Percentiles rank a stretch among this genome's conserved stretches.
phyloP scores from a whole-genome alignment of 1,140 invertebrate genomes.

The Bombus cullumanus region DNA sequence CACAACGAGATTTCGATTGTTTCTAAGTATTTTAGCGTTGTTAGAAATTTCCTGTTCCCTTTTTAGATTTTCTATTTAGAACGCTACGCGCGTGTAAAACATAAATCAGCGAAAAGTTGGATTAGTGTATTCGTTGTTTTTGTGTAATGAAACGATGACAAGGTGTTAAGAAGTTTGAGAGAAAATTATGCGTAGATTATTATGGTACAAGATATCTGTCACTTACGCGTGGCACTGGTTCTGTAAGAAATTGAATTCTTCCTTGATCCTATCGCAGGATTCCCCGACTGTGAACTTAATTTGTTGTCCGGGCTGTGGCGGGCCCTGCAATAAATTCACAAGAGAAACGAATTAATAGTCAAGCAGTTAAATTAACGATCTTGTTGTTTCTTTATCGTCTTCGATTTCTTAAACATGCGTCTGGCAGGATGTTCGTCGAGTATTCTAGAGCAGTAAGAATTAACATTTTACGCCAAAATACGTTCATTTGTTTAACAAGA shows the following conservation, averaged over 20 bases:
- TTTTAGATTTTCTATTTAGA: too few species aligned
- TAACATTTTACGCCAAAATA: neutral
- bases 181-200: neutral
- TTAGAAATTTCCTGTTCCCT: too few species aligned
- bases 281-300: slow-evolving; percentile 97
- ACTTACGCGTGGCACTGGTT: slow-evolving; percentile 94
- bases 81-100: neutral
- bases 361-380: neutral
- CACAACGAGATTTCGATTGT: neutral
- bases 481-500: neutral
- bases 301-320: slow-evolving; percentile 92
- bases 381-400: neutral
- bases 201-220: neutral
- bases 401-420: neutral
- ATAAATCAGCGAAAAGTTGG: neutral
- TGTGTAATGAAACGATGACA: neutral
- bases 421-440: neutral
- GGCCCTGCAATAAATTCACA: slow-evolving; percentile 87
- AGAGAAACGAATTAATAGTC: neutral
- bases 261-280: slow-evolving; percentile 96
- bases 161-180: neutral
- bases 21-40: too few species aligned
- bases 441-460: neutral
- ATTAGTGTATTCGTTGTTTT: neutral
- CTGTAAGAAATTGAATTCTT: slow-evolving; percentile 94